Percentiles rank a stretch among this genome's conserved stretches.
Evolutionary conservation across 2,113 vertebrate genomes (phyloP).

Genomic region (Melospiza georgiana): DNA sequence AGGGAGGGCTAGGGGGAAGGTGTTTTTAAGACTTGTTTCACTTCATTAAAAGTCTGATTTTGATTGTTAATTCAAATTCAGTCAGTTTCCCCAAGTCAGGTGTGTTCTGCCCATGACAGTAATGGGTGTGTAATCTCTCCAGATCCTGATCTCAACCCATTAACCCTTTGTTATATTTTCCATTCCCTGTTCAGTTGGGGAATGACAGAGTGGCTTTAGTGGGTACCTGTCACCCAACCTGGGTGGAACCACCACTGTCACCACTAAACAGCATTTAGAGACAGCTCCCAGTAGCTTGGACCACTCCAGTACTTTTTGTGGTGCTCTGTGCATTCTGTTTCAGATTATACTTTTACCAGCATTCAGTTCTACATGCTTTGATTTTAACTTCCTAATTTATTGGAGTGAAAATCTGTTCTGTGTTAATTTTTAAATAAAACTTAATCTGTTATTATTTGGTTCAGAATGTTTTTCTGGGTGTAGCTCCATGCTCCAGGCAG

Average conservation of each 20-base stretch:
- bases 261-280: background rate
- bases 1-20: background rate
- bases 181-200: background rate
- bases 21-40: background rate
- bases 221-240: background rate
- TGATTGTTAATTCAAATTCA: background rate
- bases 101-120: background rate
- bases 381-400: slow-evolving; percentile 6
- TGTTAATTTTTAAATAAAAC: slow-evolving; percentile 24
- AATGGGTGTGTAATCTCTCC: background rate
- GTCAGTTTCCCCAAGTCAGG: background rate
- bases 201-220: background rate
- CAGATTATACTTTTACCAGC: background rate
- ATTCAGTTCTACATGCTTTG: background rate
- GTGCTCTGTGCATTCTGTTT: background rate
- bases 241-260: background rate
- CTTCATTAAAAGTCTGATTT: background rate
- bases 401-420: slow-evolving; percentile 28
- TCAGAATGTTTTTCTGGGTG: background rate
- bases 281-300: background rate
- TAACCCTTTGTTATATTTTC: background rate
- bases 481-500: background rate
- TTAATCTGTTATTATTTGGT: background rate
- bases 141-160: background rate
- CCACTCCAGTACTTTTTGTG: background rate